phyloP scores from a whole-genome alignment of 2,797 vertebrate genomes.

The Syndactyla subalaris region DNA sequence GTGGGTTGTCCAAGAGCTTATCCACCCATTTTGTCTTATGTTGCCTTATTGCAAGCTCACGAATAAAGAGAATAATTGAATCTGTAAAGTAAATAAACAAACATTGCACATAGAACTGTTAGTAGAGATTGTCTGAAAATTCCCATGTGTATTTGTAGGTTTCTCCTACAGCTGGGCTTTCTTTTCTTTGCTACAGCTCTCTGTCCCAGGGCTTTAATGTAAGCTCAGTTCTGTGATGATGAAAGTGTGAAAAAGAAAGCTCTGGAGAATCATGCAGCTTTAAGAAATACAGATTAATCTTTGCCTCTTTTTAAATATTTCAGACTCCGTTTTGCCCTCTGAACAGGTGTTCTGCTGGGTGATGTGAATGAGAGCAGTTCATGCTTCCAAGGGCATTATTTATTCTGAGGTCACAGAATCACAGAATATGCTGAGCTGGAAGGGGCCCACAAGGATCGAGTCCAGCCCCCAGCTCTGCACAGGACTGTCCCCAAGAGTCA shows the following conservation, averaged over 20 bases:
- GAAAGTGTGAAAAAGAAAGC: not conserved
- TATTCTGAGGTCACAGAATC: not conserved
- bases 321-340: not conserved
- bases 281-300: not conserved
- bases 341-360: not conserved
- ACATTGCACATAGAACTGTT: not conserved
- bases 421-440: not conserved
- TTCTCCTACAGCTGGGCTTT: not conserved
- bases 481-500: not conserved
- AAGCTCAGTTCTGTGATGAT: not conserved
- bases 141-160: not conserved
- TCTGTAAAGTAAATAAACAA: conserved; percentile 1
- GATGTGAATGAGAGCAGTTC: not conserved
- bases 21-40: not conserved
- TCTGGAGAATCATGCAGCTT: not conserved
- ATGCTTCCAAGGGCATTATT: not conserved
- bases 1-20: not conserved
- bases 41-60: not conserved
- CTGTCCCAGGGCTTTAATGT: not conserved
- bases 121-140: not conserved
- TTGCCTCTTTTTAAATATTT: not conserved
- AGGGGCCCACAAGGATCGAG: not conserved
- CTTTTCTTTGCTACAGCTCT: not conserved
- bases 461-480: not conserved
- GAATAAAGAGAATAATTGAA: not conserved